These are phyloP conservation scores for Nibea coibor DNA, from an alignment of 2,113 vertebrate genomes.

Conservation along the genomic window DNA sequence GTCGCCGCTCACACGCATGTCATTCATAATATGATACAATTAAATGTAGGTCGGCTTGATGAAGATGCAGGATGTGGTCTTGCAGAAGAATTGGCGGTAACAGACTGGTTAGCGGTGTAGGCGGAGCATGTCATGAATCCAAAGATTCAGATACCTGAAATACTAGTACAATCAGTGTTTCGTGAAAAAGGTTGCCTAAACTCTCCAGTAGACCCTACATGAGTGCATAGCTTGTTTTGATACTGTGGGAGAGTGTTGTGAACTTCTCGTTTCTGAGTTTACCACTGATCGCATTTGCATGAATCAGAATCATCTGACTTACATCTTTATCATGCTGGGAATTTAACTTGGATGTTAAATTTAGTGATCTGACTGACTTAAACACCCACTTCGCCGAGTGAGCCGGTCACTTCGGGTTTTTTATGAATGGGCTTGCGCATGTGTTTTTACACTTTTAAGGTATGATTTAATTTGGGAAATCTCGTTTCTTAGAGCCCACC, in stretches of 20 bases:
- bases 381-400: not conserved
- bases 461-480: not conserved
- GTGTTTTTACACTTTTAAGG: not conserved
- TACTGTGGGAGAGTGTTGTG: not conserved
- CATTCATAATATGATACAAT: not conserved
- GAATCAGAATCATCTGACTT: not conserved
- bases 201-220: not conserved
- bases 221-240: not conserved
- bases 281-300: not conserved
- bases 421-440: constrained; percentile 10
- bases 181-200: not conserved
- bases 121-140: not conserved
- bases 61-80: constrained; percentile 53
- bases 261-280: not conserved
- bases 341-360: not conserved
- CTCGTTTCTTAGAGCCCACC: not conserved
- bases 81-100: not conserved
- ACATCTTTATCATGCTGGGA: not conserved
- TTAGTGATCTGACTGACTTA: not conserved
- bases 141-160: not conserved
- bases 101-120: not conserved
- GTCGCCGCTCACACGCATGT: not conserved
- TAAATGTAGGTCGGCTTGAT: not conserved
- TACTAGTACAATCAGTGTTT: not conserved
- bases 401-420: not conserved